These are phyloP conservation scores for Pangasius larnaudii DNA, from an alignment of 2,797 vertebrate species.

Conservation along the genomic window DNA sequence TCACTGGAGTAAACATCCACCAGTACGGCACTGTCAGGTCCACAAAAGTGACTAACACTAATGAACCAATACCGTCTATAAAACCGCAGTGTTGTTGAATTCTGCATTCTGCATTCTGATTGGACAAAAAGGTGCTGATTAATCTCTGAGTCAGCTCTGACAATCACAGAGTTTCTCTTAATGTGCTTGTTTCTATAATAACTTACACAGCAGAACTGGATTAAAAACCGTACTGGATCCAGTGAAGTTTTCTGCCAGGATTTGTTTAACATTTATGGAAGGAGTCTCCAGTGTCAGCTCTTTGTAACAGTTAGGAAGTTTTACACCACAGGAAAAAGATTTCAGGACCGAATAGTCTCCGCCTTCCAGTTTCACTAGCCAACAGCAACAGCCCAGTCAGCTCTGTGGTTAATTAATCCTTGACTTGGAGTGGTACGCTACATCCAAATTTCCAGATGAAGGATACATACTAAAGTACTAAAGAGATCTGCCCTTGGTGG, in stretches of 20 bases:
- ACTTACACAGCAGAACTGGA: background rate
- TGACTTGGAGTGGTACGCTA: background rate
- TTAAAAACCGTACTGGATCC: background rate
- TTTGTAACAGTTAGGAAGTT: too few species aligned
- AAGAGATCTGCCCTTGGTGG: background rate
- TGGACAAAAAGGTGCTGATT: background rate
- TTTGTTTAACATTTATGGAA: background rate
- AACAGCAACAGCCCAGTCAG: background rate
- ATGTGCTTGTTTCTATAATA: background rate
- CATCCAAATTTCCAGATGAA: background rate
- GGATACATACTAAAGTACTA: background rate
- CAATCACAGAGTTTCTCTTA: background rate
- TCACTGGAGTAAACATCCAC: slow-evolving; percentile 35
- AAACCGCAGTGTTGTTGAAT: background rate
- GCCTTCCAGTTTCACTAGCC: background rate
- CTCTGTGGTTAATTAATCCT: background rate
- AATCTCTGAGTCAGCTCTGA: background rate
- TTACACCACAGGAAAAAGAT: too few species aligned
- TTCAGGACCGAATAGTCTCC: too few species aligned
- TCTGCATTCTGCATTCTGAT: background rate
- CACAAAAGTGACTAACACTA: background rate
- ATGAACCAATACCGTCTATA: background rate
- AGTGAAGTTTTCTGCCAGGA: background rate
- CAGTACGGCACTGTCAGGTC: background rate
- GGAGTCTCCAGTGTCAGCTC: background rate